phyloP scores from a whole-genome alignment of 2,113 vertebrate species.

The Colinus virginianus region DNA sequence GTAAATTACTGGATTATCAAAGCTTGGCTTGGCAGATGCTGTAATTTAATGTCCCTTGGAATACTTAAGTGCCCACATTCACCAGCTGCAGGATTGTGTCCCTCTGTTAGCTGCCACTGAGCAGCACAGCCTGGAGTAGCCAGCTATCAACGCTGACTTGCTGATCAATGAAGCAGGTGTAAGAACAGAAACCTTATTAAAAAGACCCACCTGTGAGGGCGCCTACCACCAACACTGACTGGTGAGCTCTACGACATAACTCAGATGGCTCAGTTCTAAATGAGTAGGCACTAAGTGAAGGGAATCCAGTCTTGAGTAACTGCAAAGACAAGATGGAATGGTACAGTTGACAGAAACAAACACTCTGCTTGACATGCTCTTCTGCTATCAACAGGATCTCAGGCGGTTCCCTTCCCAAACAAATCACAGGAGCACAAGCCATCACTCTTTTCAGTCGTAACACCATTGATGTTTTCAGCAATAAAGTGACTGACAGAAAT shows the following conservation, averaged over 20 bases:
- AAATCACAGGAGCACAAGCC: neutral
- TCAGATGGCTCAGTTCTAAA: neutral
- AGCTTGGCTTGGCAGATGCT: neutral
- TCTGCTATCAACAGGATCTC: neutral
- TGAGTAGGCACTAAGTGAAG: neutral
- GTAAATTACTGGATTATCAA: neutral
- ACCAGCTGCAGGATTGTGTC: neutral
- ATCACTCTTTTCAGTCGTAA: neutral
- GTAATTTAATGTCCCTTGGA: neutral
- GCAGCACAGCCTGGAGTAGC: neutral
- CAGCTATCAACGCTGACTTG: neutral
- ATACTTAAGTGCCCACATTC: neutral
- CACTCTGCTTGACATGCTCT: neutral
- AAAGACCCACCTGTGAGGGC: neutral
- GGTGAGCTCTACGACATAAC: neutral
- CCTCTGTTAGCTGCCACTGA: neutral
- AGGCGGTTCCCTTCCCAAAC: neutral
- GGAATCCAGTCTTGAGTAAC: neutral
- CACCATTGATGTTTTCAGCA: neutral
- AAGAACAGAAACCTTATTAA: neutral
- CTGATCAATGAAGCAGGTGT: neutral
- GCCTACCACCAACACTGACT: accelerated
- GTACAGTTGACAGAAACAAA: neutral
- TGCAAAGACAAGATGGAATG: neutral
- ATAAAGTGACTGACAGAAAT: neutral